Conservation (phyloP, 2,797 vertebrate genomes). For the Molothrus ater region DNA sequence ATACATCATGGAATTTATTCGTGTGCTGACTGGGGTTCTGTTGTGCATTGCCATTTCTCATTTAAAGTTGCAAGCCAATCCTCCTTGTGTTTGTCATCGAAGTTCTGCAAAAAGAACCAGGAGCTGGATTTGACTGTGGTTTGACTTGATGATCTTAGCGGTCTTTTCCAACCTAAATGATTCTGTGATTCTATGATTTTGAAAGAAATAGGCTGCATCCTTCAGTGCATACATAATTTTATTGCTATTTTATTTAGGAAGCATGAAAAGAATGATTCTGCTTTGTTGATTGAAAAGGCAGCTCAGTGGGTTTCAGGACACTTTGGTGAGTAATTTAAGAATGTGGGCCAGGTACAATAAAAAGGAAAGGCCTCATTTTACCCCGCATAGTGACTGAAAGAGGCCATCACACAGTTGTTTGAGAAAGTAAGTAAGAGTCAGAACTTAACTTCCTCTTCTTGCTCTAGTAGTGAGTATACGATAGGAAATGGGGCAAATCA, state of each 20-base stretch:
- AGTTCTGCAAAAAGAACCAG: background rate
- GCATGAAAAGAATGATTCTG: background rate
- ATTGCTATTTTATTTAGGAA: background rate
- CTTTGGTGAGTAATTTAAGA: background rate
- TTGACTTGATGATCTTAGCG: background rate
- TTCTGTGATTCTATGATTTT: background rate
- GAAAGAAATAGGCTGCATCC: background rate
- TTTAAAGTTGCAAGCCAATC: background rate
- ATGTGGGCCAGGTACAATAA: background rate
- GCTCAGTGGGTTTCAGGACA: background rate
- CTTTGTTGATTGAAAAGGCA: background rate
- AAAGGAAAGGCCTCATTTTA: background rate
- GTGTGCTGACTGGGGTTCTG: background rate
- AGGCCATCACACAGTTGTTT: background rate
- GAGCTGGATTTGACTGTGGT: background rate
- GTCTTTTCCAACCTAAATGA: background rate
- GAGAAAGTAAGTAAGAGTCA: slow-evolving; percentile 12
- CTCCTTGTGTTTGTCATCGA: background rate
- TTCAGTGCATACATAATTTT: background rate
- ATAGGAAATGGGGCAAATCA: background rate
- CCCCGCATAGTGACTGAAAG: background rate
- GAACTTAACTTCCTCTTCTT: slow-evolving; percentile 43
- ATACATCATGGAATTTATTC: background rate
- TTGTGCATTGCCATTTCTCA: background rate
- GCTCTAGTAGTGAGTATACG: background rate